phyloP scores from a whole-genome alignment of 2,113 vertebrate species.

The Loxodonta africana region DNA sequence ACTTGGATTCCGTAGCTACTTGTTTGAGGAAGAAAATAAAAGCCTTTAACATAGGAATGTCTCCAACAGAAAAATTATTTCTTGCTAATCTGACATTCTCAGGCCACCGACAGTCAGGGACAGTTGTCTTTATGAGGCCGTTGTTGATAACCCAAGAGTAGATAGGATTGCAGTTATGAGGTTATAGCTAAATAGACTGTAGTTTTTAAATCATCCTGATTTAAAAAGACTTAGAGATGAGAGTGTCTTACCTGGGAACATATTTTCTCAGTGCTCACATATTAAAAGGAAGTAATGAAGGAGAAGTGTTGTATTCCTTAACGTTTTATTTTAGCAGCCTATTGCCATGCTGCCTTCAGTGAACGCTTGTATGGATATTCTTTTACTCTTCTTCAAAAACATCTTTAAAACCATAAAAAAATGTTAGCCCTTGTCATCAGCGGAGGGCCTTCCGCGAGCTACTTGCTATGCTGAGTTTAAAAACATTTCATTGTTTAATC shows the following conservation, averaged over 20 bases:
- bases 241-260: background rate
- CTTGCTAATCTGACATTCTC: background rate
- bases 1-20: background rate
- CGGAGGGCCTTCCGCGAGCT: background rate
- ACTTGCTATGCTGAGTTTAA: background rate
- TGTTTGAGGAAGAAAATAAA: background rate
- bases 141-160: background rate
- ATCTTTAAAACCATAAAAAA: background rate
- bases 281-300: background rate
- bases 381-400: background rate
- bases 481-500: background rate
- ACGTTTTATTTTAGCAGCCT: background rate
- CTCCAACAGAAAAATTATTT: background rate
- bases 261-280: background rate
- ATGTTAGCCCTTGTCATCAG: background rate
- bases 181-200: background rate
- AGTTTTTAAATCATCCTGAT: background rate
- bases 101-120: background rate
- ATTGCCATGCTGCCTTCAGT: background rate
- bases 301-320: background rate
- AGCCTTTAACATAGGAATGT: background rate
- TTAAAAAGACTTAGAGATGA: background rate
- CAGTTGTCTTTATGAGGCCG: background rate
- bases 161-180: background rate
- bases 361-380: background rate